These are phyloP conservation scores for Serilophus lunatus DNA, from an alignment of 2,113 vertebrate species.

Conservation along the genomic window DNA sequence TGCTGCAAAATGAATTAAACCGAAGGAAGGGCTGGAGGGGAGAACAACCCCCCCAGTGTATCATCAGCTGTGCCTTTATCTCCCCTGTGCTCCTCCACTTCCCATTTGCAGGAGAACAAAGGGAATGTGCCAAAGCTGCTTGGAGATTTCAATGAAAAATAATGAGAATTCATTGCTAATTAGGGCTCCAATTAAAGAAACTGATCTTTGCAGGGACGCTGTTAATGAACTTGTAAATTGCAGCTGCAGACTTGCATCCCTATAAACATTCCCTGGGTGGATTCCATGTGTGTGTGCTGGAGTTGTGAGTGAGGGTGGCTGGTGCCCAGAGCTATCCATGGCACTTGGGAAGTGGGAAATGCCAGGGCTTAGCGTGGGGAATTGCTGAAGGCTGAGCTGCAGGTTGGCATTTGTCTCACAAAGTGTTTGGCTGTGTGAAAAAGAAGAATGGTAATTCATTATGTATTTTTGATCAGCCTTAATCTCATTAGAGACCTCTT, in stretches of 20 bases:
- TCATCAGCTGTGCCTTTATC: constrained; percentile 7
- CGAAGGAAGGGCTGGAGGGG: neutral
- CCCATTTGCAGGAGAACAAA: neutral
- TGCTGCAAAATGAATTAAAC: neutral
- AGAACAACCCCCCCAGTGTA: neutral
- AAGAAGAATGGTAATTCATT: neutral
- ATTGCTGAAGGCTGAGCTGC: neutral
- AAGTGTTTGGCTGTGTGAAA: neutral
- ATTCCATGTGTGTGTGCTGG: neutral
- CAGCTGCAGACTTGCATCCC: neutral
- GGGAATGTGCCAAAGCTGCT: constrained; percentile 5
- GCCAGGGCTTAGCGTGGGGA: fast-evolving
- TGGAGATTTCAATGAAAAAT: constrained; percentile 26
- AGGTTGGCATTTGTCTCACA: neutral
- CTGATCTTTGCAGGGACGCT: neutral
- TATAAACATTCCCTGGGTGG: neutral
- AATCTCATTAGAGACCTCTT: neutral
- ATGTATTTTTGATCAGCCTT: neutral
- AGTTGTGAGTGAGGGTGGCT: fast-evolving
- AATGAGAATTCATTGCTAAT: constrained; percentile 66
- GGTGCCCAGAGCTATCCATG: fast-evolving
- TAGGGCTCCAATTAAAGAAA: constrained; percentile 55
- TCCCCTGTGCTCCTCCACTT: constrained; percentile 3
- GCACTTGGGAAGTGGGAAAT: neutral
- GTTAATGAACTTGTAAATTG: constrained; percentile 49